Evolutionary conservation across 2,797 vertebrate species (phyloP), one percentile per base, ranked within the genome.

Genomic region (Champsocephalus gunnari): DNA sequence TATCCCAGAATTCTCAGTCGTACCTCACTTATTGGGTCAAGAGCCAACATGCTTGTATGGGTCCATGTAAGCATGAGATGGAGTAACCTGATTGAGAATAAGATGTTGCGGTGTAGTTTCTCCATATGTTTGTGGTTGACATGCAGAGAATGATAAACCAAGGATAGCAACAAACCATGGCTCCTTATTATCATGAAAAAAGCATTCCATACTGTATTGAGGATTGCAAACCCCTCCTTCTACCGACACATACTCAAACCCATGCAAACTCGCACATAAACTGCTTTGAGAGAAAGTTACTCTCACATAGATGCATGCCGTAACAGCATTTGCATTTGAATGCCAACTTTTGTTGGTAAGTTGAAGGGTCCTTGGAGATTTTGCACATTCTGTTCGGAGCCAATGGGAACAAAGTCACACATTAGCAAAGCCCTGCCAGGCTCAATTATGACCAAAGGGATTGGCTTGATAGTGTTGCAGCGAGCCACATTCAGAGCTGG

Each of bases 251-350:
- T 16, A 17, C 19, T 0, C 9, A 7, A 34, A 60, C 53, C 14
- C 56, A 28, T 19, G 12, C 38, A 59, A 53, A 57, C 56, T 62
- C 41, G 49, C 66, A 58, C 65, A 28, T 44, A 58, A 17, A 66
- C 82, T 70, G 66, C 68, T 83, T 77, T 80, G 71, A 86, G 87
- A 88, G 81, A 90, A 92, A 92, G 92, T 88, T 89, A 83, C 86
- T 68, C 87, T 85, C 84, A 88, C 80, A 90, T 88, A 89, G 86
- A 91, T 88, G 88, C 91, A 85, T 91, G 90, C 88, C 89, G 57
- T 87, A 87, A 84, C 88, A 81, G 59, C 48, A 95, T 95, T 95
- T 87, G 90, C 93, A 95, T 95, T 83, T 95, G 91, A 95, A 95
- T 93, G 54, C 68, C 80, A 91, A 93, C 93, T 94, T 93, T 95